A percentile compares a stretch with the other conserved stretches of the same genome.
These are phyloP conservation scores for Patagioenas fasciata DNA, from an alignment of 2,113 vertebrate species.

Conservation along the genomic window DNA sequence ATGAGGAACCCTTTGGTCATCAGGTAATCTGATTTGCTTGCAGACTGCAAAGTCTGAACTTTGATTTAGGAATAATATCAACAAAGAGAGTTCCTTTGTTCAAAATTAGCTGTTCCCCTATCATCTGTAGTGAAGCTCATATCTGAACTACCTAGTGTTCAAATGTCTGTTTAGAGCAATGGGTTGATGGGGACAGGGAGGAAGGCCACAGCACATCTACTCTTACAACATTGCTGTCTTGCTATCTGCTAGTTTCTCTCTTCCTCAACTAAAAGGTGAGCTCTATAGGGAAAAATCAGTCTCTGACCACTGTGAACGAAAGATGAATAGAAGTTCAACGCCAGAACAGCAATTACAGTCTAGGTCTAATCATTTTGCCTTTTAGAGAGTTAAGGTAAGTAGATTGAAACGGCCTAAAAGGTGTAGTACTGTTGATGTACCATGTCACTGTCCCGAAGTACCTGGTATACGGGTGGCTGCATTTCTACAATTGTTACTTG, in stretches of 20 bases:
- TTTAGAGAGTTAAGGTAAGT: neutral
- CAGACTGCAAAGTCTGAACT: neutral
- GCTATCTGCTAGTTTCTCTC: neutral
- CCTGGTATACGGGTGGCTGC: neutral
- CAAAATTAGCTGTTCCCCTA: neutral
- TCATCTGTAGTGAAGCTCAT: neutral
- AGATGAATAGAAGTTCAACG: neutral
- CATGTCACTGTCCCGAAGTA: neutral
- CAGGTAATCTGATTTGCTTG: neutral
- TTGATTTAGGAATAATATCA: neutral
- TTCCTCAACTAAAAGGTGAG: neutral
- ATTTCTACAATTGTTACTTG: neutral
- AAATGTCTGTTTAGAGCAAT: neutral
- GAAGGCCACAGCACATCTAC: neutral
- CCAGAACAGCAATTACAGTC: neutral
- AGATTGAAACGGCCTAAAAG: neutral
- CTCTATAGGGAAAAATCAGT: neutral
- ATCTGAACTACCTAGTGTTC: neutral
- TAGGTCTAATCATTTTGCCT: neutral
- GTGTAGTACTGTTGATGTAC: neutral
- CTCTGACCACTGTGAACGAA: neutral
- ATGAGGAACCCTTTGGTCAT: neutral
- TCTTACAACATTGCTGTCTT: neutral
- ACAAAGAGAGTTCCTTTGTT: neutral
- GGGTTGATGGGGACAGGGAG: rapidly evolving